Percentiles rank a stretch among this genome's conserved stretches.
phyloP scores from a whole-genome alignment of 2,888 invertebrate species.

The Pasiphila rectangulata region DNA sequence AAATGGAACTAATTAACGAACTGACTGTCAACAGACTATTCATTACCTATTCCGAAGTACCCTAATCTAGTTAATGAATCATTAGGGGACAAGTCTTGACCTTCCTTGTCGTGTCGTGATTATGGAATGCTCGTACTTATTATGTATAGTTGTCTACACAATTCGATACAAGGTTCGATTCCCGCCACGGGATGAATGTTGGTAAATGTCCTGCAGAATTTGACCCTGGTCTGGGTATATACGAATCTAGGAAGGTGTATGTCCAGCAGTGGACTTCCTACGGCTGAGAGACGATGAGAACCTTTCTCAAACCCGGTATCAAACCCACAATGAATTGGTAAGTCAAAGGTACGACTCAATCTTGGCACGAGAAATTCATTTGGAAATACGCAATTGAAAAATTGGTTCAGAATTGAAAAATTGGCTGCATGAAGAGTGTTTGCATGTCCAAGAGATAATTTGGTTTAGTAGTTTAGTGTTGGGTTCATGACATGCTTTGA shows the following conservation, averaged over 20 bases:
- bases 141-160: neutral
- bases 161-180: too few species aligned
- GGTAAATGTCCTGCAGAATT: too few species aligned
- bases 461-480: slow-evolving; percentile 1
- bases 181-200: too few species aligned
- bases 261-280: too few species aligned
- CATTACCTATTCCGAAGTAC: neutral
- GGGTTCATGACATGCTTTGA: neutral
- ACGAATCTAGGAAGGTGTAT: too few species aligned
- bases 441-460: slow-evolving; percentile 6
- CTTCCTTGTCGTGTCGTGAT: slow-evolving; percentile 26
- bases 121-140: slow-evolving; percentile 22
- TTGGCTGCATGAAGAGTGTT: slow-evolving; percentile 12
- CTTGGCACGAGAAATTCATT: slow-evolving; percentile 9
- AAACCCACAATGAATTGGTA: too few species aligned
- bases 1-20: slow-evolving; percentile 3
- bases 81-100: slow-evolving; percentile 33
- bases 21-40: slow-evolving; percentile 6
- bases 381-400: slow-evolving; percentile 13
- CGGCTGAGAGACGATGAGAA: too few species aligned
- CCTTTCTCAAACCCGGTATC: too few species aligned
- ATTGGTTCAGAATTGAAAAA: slow-evolving; percentile 14
- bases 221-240: too few species aligned
- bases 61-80: slow-evolving; percentile 31
- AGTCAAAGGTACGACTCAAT: too few species aligned